Percentiles rank a stretch among this genome's conserved stretches.
These are phyloP conservation scores for Stercorarius parasiticus DNA, from an alignment of 2,113 vertebrate species.

Conservation along the genomic window DNA sequence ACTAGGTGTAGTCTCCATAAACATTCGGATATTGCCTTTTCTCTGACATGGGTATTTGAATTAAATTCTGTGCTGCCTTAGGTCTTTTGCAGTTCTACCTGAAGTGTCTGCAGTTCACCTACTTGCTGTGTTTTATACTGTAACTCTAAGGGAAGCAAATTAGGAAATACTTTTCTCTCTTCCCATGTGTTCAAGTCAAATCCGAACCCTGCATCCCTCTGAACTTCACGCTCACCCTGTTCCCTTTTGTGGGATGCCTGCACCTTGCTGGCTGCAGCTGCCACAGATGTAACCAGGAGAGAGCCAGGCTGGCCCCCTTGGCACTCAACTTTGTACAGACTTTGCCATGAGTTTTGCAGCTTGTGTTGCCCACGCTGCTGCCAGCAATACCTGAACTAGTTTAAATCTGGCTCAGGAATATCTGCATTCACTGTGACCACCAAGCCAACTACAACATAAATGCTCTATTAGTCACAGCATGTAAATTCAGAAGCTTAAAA, in stretches of 20 bases:
- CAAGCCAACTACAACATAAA: background rate
- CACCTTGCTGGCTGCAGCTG: background rate
- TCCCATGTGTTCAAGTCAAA: background rate
- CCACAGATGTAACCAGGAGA: fast-evolving
- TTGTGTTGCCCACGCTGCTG: background rate
- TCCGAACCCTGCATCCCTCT: background rate
- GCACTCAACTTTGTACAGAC: background rate
- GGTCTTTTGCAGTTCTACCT: background rate
- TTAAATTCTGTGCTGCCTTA: background rate
- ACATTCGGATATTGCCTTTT: background rate
- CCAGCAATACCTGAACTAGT: background rate
- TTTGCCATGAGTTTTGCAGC: background rate
- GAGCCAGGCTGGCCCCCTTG: background rate
- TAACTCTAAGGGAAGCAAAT: background rate
- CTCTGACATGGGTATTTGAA: background rate
- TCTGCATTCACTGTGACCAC: background rate
- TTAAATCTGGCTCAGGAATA: background rate
- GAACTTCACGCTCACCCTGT: background rate
- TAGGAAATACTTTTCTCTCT: background rate
- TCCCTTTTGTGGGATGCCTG: background rate
- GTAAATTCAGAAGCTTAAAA: background rate
- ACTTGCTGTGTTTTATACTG: background rate
- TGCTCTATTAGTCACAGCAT: background rate
- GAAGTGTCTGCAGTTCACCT: background rate
- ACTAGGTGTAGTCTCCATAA: background rate